Conservation (phyloP, 23 tunicate genomes). For the Ciona savignyi region DNA sequence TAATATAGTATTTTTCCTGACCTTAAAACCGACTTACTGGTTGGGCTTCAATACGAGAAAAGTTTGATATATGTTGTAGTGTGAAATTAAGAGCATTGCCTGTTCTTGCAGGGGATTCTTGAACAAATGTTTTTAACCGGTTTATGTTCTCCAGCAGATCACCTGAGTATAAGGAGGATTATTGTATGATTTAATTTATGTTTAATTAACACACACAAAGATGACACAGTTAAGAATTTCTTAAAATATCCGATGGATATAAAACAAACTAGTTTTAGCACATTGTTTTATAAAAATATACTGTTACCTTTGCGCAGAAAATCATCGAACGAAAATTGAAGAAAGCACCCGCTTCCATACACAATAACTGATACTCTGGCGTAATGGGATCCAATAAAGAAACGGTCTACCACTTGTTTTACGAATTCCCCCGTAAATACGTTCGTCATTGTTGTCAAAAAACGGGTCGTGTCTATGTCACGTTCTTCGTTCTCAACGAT, state of each 20-base stretch:
- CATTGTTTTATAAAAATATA: too few species aligned
- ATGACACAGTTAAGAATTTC: too few species aligned
- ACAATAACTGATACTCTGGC: constrained; percentile 8
- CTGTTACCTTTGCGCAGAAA: background rate
- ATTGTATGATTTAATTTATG: too few species aligned
- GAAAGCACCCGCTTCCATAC: background rate
- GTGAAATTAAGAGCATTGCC: constrained; percentile 11
- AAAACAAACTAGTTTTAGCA: too few species aligned
- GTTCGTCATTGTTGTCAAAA: background rate
- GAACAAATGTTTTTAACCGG: background rate
- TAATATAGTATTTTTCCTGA: too few species aligned
- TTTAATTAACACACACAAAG: too few species aligned
- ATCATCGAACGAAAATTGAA: background rate
- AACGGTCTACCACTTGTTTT: constrained; percentile 29
- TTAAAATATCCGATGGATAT: too few species aligned
- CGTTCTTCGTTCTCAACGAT: constrained; percentile 9
- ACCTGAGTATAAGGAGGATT: too few species aligned
- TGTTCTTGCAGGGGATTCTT: background rate
- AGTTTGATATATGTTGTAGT: background rate
- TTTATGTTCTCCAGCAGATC: constrained; percentile 12
- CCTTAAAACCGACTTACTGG: constrained; percentile 9
- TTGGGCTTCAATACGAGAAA: constrained; percentile 2
- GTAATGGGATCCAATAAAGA: constrained; percentile 53
- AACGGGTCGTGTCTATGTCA: background rate
- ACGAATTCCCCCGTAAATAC: background rate